These are phyloP conservation scores for Deilephila elpenor DNA, from an alignment of 2,888 invertebrate genomes.

Conservation along the genomic window DNA sequence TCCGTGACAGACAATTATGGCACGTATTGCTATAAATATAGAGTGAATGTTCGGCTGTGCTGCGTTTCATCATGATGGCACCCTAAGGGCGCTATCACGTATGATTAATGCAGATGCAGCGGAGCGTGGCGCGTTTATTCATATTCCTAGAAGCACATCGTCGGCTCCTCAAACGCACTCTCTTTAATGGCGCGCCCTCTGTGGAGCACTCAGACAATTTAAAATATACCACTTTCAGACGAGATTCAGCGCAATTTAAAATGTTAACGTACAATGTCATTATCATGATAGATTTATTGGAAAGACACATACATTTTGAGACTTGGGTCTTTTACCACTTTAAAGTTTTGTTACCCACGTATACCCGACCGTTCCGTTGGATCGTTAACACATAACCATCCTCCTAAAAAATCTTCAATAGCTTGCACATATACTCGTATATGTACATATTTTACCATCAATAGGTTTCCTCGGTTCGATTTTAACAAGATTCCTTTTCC, in stretches of 20 bases:
- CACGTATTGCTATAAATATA: neutral
- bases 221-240: conserved; percentile 38
- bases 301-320: no score
- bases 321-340: neutral
- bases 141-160: conserved; percentile 41
- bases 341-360: no score
- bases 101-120: conserved; percentile 51
- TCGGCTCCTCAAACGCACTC: conserved; percentile 45
- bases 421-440: neutral
- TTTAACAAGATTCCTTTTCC: neutral
- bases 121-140: conserved; percentile 48
- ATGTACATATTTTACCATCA: no score
- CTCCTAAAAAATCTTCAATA: neutral
- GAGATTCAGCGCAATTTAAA: neutral
- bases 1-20: neutral
- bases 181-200: conserved; percentile 49
- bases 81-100: conserved; percentile 33
- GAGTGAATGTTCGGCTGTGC: neutral
- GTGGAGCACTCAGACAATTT: conserved; percentile 48
- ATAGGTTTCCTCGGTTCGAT: no score
- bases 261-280: neutral
- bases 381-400: neutral
- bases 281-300: neutral
- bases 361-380: no score
- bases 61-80: conserved; percentile 17